Evolutionary conservation across 1,140 invertebrate species (phyloP), one percentile per base, ranked within the genome.

Genomic region (Cyphomyrmex costatus): DNA sequence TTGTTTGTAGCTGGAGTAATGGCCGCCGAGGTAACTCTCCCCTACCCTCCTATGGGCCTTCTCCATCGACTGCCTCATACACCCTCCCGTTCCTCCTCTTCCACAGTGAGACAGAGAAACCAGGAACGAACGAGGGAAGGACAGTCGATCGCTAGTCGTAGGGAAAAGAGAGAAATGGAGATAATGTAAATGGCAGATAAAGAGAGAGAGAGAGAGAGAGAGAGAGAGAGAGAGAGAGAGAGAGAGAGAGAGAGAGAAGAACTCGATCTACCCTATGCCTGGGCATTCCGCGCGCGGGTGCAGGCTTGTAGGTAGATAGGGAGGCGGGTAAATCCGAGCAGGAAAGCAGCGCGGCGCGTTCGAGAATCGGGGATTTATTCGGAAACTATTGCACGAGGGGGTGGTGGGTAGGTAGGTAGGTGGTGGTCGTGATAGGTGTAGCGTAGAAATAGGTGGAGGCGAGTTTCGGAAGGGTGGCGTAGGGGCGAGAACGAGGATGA

Each of bases 311-410:
- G 86, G 88, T 93, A 91, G 90, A 92, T 92, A 92, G 87, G 71
- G 80, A 78, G 88, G 88, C 89, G 88, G 78, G 89, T 93, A 94
- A 94, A 94, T 94, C 92, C 91, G 88, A 93, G 93, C 88, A 92
- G 89, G 87, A 89, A 90, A 91, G 91, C 91, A 93, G 91, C 91
- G 86, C 91, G 88, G 76, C 90, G 92, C 93, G 91, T 91, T 89
- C 89, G 93, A 92, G 92, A 92, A 94, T 92, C 93, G 93, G 93
- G 94, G 94, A 95, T 94, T 95, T 95, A 95, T 94, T 93, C 92
- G 92, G 93, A 95, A 95, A 94, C 94, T 95, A 95, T 95, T 94
- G 94, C 94, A 89, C 90, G 92, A 86, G 71, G 63, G 74, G 86
- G 78, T 68, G 76, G 79, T 78, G n/a, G 82, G 53, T 74, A 56